phyloP scores from a whole-genome alignment of 2,113 vertebrate genomes.

The Egretta garzetta region DNA sequence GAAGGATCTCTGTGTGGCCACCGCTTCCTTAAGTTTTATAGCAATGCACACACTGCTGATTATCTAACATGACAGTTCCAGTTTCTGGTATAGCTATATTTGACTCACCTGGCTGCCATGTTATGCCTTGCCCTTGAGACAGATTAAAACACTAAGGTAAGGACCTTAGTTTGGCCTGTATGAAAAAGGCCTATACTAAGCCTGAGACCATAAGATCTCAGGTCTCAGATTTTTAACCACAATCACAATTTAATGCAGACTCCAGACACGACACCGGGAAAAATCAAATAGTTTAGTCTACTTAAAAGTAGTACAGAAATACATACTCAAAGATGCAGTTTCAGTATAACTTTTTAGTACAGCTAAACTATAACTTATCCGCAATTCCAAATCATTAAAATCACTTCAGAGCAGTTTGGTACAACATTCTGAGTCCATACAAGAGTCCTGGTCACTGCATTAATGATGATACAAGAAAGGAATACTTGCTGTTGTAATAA shows the following conservation, averaged over 20 bases:
- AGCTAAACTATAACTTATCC: neutral
- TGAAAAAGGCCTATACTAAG: neutral
- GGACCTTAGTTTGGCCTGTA: neutral
- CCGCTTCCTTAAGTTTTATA: neutral
- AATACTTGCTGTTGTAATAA: neutral
- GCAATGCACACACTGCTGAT: neutral
- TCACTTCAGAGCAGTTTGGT: neutral
- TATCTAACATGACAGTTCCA: neutral
- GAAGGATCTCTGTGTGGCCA: neutral
- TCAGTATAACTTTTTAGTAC: neutral
- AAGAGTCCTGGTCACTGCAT: neutral
- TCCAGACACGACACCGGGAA: neutral
- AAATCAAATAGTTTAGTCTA: neutral
- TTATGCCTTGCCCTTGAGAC: neutral
- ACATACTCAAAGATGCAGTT: neutral
- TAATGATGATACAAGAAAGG: neutral
- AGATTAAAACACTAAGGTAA: neutral
- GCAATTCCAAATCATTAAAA: conserved; percentile 4
- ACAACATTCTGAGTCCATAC: neutral
- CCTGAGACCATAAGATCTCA: neutral
- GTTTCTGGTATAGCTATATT: neutral
- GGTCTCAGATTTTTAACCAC: neutral
- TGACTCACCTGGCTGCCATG: neutral
- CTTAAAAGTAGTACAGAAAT: neutral
- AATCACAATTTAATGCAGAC: neutral